Percentiles rank a stretch among this genome's conserved stretches.
Evolutionary conservation across 2,888 invertebrate genomes (phyloP).

Genomic region (Anaspis maculata): DNA sequence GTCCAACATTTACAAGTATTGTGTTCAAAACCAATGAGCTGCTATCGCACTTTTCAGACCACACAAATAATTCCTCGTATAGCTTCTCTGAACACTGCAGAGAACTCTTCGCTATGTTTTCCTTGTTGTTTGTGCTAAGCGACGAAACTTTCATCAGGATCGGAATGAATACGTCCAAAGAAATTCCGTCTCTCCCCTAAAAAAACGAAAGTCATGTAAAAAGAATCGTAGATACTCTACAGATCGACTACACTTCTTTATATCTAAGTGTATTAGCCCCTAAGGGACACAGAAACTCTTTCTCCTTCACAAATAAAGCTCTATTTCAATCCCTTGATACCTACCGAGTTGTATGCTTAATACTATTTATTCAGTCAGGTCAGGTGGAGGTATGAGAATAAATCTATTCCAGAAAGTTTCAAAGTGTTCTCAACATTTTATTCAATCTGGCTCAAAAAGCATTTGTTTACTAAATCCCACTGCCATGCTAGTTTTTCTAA

Average conservation of each 20-base stretch:
- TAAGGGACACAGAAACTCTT: too few relatives aligned
- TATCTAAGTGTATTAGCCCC: too few relatives aligned
- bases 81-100: slow-evolving; percentile 44
- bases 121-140: slow-evolving; percentile 47
- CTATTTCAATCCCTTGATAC: too few relatives aligned
- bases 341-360: too few relatives aligned
- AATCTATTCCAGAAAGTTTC: neutral
- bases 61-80: slow-evolving; percentile 47
- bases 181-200: slow-evolving; percentile 23
- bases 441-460: neutral
- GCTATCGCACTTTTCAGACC: slow-evolving; percentile 44
- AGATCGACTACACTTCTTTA: too few relatives aligned
- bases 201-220: too few relatives aligned
- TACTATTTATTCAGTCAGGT: slow-evolving; percentile 11
- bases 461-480: neutral
- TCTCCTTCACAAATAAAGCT: too few relatives aligned
- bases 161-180: slow-evolving; percentile 37
- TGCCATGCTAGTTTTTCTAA: neutral
- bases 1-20: slow-evolving; percentile 55
- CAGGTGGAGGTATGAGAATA: slow-evolving; percentile 1
- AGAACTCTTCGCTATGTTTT: slow-evolving; percentile 39
- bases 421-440: too few relatives aligned
- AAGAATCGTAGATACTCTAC: too few relatives aligned
- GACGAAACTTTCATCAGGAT: slow-evolving; percentile 49
- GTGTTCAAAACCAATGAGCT: slow-evolving; percentile 54